A percentile compares a stretch with the other conserved stretches of the same genome.
These are phyloP conservation scores for Dissostichus mawsoni DNA, from an alignment of 2,113 vertebrate species.

Conservation along the genomic window DNA sequence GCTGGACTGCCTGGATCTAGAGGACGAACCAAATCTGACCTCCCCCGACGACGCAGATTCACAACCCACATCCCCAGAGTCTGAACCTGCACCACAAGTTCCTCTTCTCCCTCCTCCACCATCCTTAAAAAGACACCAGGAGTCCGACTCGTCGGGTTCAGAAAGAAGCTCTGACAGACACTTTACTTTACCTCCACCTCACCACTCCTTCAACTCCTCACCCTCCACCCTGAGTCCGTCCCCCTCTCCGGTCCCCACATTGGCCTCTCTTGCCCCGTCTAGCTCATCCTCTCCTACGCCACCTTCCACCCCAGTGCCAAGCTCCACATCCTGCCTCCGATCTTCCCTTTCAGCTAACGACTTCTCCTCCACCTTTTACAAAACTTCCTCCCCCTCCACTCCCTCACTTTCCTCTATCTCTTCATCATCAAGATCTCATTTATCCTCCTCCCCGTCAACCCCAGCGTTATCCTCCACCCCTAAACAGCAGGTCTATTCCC, in stretches of 20 bases:
- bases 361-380: constrained; percentile 57
- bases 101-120: constrained; percentile 55
- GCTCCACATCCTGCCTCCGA: constrained; percentile 13
- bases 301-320: constrained; percentile 39
- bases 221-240: constrained; percentile 78
- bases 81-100: constrained; percentile 25
- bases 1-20: constrained; percentile 86
- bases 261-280: background rate
- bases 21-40: constrained; percentile 18
- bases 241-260: constrained; percentile 80
- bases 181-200: constrained; percentile 39
- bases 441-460: constrained; percentile 71
- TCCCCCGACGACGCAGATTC: background rate
- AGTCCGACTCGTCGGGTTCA: constrained; percentile 74
- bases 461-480: constrained; percentile 50
- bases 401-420: constrained; percentile 64
- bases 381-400: constrained; percentile 53
- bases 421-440: constrained; percentile 57
- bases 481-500: constrained; percentile 86
- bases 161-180: constrained; percentile 75
- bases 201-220: constrained; percentile 31
- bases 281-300: constrained; percentile 23
- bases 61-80: constrained; percentile 31
- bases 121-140: constrained; percentile 30
- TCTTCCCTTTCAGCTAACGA: constrained; percentile 43